Base-by-base conservation (phyloP, 2,113 vertebrate species). In the Mugil cephalus region DNA sequence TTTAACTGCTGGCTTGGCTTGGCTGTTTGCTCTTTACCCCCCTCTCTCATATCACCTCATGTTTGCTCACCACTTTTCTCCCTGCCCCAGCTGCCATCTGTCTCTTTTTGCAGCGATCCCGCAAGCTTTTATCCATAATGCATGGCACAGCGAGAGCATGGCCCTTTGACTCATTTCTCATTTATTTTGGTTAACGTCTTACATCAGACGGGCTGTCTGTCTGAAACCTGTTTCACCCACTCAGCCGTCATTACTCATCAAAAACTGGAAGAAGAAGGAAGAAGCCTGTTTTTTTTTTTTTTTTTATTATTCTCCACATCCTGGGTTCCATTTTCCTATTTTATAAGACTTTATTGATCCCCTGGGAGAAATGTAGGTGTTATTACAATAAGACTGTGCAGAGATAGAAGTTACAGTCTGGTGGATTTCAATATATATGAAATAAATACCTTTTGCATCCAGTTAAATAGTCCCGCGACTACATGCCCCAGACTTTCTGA, bases 51-150 rank as follows among this genome's bases (percentile, higher is more conserved):
- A 17, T 38, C 15, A 9, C 55, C 12, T 50, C 13, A 1, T 69
- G 71, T 88, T 79, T 79, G 45, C 69, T 82, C 46, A 10, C 19
- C 24, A 14, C 34, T 12, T 42, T 10, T 17, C 4, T 47, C 17
- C 17, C n/a, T 8, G n/a, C 36, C 11, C 18, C 5, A 7, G 8
- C 55, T 14, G 0, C 69, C 43, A 14, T 74, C 55, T 79, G 52
- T 58, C 15, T 30, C n/a, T n/a, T n/a, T n/a, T 2, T 42, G 0
- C 5, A 0, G 9, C 12, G 14, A 4, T 18, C n/a, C 2, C 24
- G 24, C 24, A 5, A 39, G 24, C 30, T 51, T 51, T 18, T 65
- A 47, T 48, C 60, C 58, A 10, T 66, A 53, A 71, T 18, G 15
- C 39, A 21, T 1, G 6, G 12, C 34, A 36, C 7, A 35, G 19